These are phyloP conservation scores for Scaptomyza parva DNA, from an alignment of 2,888 invertebrate genomes.

Conservation along the genomic window DNA sequence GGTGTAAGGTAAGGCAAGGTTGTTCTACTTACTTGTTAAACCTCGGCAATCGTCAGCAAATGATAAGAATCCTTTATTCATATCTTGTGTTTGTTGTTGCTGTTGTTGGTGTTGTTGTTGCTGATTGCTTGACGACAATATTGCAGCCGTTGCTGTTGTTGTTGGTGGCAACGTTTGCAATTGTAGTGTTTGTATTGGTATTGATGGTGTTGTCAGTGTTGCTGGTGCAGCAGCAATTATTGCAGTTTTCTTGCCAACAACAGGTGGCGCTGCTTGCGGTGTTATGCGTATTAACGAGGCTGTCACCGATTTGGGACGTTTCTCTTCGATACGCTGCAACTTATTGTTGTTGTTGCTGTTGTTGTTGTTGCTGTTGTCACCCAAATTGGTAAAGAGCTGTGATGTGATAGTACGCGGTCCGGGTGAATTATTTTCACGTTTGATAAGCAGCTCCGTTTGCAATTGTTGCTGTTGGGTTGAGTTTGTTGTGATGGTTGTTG, in stretches of 20 bases:
- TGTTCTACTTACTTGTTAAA: slow-evolving; percentile 91
- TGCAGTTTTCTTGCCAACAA: slow-evolving; percentile 21
- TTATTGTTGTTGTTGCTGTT: slow-evolving; percentile 53
- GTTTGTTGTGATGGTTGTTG: slow-evolving; percentile 40
- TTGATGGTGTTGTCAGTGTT: neutral
- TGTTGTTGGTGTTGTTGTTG: slow-evolving; percentile 83
- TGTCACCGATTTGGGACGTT: slow-evolving; percentile 84
- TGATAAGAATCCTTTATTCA: slow-evolving; percentile 96
- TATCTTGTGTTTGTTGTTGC: slow-evolving; percentile 91
- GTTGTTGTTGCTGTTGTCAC: slow-evolving; percentile 30
- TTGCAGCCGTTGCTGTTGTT: slow-evolving; percentile 49
- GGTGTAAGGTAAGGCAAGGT: neutral
- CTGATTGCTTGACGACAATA: slow-evolving; percentile 49
- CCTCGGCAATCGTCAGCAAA: slow-evolving; percentile 94
- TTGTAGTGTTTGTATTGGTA: slow-evolving; percentile 1
- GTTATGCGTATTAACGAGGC: slow-evolving; percentile 82
- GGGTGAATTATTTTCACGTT: slow-evolving; percentile 69
- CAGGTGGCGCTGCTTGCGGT: slow-evolving; percentile 24
- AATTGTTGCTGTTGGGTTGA: slow-evolving; percentile 37
- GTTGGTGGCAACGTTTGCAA: slow-evolving; percentile 38
- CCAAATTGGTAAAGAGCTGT: slow-evolving; percentile 53
- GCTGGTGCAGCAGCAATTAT: neutral
- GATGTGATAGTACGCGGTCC: slow-evolving; percentile 71
- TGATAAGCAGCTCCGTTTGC: slow-evolving; percentile 57
- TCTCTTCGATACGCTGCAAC: slow-evolving; percentile 60